Evolutionary conservation across 2,888 invertebrate genomes (phyloP).

Genomic region (Reticulitermes lucifugus): DNA sequence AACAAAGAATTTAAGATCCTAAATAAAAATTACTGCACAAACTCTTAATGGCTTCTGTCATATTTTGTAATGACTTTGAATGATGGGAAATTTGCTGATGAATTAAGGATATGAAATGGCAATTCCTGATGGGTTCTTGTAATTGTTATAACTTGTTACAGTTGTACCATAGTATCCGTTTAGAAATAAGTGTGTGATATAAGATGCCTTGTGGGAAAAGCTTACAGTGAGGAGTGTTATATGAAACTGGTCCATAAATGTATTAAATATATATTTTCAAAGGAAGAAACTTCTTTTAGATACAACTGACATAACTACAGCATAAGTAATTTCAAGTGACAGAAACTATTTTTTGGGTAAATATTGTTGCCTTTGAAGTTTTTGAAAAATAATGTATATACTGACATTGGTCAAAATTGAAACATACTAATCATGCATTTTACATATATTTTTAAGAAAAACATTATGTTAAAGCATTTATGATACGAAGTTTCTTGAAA

Average conservation of each 20-base stretch:
- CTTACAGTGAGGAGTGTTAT: neutral
- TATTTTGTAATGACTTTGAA: no score
- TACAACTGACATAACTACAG: neutral
- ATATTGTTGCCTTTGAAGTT: slow-evolving; percentile 6
- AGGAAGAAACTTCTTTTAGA: neutral
- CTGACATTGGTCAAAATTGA: neutral
- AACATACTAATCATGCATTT: neutral
- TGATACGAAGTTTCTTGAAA: slow-evolving; percentile 11
- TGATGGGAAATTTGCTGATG: no score
- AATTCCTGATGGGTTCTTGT: neutral
- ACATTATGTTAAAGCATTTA: slow-evolving; percentile 33
- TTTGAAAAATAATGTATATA: slow-evolving; percentile 2
- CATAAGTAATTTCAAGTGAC: neutral
- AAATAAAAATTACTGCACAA: no score
- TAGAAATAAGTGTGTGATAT: slow-evolving; percentile 22
- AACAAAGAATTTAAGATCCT: no score
- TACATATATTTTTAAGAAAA: slow-evolving; percentile 29
- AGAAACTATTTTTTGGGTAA: slow-evolving; percentile 7
- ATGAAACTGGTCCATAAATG: neutral
- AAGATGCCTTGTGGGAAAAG: slow-evolving; percentile 2
- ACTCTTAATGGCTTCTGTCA: no score
- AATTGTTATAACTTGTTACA: neutral
- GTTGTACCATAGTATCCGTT: slow-evolving; percentile 3
- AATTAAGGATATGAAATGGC: neutral
- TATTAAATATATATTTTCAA: neutral